phyloP scores from a whole-genome alignment of 2,888 invertebrate species.

The Ophion slaviceki region DNA sequence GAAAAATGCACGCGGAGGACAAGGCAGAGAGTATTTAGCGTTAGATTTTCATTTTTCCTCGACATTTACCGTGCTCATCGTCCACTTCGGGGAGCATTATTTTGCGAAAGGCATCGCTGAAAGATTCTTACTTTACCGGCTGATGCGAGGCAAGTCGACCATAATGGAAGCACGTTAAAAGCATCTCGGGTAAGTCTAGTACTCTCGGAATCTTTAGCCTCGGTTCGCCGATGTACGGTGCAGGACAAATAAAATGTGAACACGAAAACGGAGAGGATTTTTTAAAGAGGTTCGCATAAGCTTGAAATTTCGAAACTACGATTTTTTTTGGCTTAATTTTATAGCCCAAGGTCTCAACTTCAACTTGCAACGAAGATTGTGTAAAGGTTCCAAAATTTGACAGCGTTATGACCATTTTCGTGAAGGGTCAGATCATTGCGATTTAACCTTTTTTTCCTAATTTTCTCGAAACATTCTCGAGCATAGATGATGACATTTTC shows the following conservation, averaged over 20 bases:
- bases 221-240: slow-evolving; percentile 34
- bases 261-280: background rate
- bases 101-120: slow-evolving; percentile 17
- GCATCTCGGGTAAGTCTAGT: slow-evolving; percentile 33
- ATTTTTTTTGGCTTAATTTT: too few relatives aligned
- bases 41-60: background rate
- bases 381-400: background rate
- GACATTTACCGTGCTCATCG: slow-evolving; percentile 28
- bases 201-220: slow-evolving; percentile 16
- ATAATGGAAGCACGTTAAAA: slow-evolving; percentile 39
- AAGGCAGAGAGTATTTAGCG: background rate
- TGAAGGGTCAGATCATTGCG: too few relatives aligned
- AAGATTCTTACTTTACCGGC: background rate
- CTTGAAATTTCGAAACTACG: too few relatives aligned
- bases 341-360: too few relatives aligned
- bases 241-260: background rate
- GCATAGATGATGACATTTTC: too few relatives aligned
- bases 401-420: too few relatives aligned
- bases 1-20: background rate
- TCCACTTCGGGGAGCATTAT: slow-evolving; percentile 13
- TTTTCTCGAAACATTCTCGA: too few relatives aligned
- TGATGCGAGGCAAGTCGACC: slow-evolving; percentile 13
- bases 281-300: too few relatives aligned
- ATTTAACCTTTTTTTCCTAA: too few relatives aligned
- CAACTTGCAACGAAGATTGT: background rate